A percentile compares a stretch with the other conserved stretches of the same genome.
phyloP scores from a whole-genome alignment of 2,797 vertebrate species.

The Chromis chromis region DNA sequence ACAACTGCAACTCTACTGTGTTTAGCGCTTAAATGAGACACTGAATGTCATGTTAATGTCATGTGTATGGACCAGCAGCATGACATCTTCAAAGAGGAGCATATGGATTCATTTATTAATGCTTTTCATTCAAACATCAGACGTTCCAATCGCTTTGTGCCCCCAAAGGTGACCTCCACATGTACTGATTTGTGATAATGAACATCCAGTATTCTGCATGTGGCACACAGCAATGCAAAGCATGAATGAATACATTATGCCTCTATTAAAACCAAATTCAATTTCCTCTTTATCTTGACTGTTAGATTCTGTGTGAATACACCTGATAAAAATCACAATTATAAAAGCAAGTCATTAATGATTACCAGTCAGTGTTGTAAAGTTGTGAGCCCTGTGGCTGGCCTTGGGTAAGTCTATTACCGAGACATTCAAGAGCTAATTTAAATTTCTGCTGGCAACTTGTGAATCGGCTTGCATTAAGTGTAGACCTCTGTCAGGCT shows the following conservation, averaged over 20 bases:
- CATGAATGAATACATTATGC: not conserved
- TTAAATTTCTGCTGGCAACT: slow-evolving; percentile 26
- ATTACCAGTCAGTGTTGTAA: slow-evolving; percentile 11
- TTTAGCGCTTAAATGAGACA: too few species aligned
- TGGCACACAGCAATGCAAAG: not conserved
- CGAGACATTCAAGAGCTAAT: slow-evolving; percentile 43
- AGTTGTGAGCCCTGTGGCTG: slow-evolving; percentile 2
- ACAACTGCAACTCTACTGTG: too few species aligned
- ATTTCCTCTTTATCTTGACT: slow-evolving; percentile 37
- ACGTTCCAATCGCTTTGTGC: not conserved
- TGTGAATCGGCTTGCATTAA: slow-evolving; percentile 29
- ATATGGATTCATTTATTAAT: not conserved
- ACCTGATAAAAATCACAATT: slow-evolving; percentile 46
- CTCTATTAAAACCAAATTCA: slow-evolving; percentile 28
- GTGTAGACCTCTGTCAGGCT: slow-evolving; percentile 11
- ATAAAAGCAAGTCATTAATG: slow-evolving; percentile 27
- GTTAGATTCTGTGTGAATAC: slow-evolving; percentile 5
- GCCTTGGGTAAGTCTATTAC: slow-evolving; percentile 31
- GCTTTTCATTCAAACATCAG: not conserved
- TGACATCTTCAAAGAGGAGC: not conserved
- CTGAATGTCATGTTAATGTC: too few species aligned
- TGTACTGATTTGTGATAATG: not conserved
- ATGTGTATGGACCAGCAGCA: too few species aligned
- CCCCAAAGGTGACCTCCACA: not conserved
- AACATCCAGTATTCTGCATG: not conserved